Percentiles rank a stretch among this genome's conserved stretches.
Evolutionary conservation across 2,888 invertebrate genomes (phyloP).

Genomic region (Spodoptera littoralis): DNA sequence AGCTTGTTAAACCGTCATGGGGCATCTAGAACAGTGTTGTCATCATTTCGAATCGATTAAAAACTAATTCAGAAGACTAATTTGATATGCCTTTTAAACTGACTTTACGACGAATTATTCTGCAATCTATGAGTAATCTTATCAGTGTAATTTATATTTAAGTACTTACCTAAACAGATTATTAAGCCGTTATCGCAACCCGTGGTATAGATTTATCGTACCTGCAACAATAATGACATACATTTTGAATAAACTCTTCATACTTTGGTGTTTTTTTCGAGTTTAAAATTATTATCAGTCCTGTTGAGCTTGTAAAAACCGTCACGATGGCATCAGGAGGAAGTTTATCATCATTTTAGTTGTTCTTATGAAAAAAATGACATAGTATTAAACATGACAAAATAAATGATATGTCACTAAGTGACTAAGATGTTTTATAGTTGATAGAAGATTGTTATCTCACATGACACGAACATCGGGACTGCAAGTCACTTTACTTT

Average conservation of each 20-base stretch:
- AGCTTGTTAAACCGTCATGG: slow-evolving; percentile 71
- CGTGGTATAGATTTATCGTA: background rate
- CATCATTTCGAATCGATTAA: slow-evolving; percentile 55
- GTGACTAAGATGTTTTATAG: no score
- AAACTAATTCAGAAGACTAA: background rate
- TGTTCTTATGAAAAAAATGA: no score
- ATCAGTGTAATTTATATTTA: no score
- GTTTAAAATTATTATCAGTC: slow-evolving; percentile 41
- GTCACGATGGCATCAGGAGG: slow-evolving; percentile 65
- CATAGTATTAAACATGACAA: no score
- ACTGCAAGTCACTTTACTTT: no score
- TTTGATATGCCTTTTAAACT: no score
- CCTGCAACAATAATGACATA: slow-evolving; percentile 19
- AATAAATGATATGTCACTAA: no score
- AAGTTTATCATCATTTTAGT: slow-evolving; percentile 63
- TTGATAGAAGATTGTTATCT: no score
- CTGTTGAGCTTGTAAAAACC: slow-evolving; percentile 69
- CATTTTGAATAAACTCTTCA: background rate
- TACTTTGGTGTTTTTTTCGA: background rate
- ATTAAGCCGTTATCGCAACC: no score
- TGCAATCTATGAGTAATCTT: no score
- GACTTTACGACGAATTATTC: background rate
- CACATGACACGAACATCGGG: no score
- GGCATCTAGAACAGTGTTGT: slow-evolving; percentile 63
- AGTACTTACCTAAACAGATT: no score